phyloP scores from a whole-genome alignment of 23 tunicate species.

The Botrylloides violaceus region DNA sequence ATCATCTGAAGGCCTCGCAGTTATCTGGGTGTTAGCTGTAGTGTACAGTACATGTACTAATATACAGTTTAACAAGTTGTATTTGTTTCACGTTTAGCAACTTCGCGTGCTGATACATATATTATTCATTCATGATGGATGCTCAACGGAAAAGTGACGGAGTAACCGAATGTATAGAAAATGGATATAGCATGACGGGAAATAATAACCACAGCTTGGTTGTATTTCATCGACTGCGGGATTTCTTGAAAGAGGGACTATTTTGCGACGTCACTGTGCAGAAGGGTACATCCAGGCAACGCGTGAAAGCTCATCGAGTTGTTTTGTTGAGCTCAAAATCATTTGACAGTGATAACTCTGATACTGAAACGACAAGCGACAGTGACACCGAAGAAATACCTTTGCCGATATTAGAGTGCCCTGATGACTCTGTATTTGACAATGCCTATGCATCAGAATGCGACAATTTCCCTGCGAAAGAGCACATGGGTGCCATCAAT shows the following conservation, averaged over 20 bases:
- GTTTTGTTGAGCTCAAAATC: constrained; percentile 63
- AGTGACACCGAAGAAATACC: constrained; percentile 10
- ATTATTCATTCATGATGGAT: too few species aligned
- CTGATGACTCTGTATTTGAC: constrained; percentile 19
- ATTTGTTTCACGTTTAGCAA: too few species aligned
- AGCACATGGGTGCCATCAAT: constrained; percentile 40
- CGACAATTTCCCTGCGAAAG: neutral
- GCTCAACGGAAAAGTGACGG: too few species aligned
- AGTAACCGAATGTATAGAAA: too few species aligned
- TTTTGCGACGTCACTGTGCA: constrained; percentile 56
- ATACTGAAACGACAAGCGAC: constrained; percentile 4
- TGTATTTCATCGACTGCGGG: constrained; percentile 56
- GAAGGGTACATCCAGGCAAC: neutral
- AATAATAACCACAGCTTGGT: constrained; percentile 43
- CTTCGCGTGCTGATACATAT: too few species aligned
- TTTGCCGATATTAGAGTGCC: neutral
- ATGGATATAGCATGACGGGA: neutral
- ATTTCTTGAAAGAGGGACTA: constrained; percentile 59
- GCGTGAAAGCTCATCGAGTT: constrained; percentile 50
- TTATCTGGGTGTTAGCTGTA: too few species aligned
- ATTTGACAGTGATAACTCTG: constrained; percentile 26
- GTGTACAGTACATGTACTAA: too few species aligned
- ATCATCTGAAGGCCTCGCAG: too few species aligned
- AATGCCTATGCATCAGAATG: constrained; percentile 39
- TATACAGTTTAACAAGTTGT: too few species aligned